phyloP scores from a whole-genome alignment of 2,888 invertebrate species.

The Stegana nigrithorax region DNA sequence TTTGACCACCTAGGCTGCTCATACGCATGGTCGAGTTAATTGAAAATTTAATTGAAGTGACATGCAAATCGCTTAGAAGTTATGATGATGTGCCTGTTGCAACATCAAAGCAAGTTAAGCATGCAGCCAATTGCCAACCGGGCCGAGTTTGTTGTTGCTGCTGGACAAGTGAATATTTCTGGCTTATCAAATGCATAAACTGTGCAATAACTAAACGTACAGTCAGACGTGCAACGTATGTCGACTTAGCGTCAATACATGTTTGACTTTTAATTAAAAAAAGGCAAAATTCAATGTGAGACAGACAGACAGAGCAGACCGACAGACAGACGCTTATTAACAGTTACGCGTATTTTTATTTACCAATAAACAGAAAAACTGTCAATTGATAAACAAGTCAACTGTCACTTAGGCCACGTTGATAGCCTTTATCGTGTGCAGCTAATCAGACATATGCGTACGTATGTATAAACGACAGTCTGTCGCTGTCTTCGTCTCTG shows the following conservation, averaged over 20 bases:
- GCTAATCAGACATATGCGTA: conserved; percentile 30
- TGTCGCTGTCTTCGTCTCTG: neutral
- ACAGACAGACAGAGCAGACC: too few relatives aligned
- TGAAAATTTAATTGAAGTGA: neutral
- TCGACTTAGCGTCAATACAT: too few relatives aligned
- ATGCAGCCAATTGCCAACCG: too few relatives aligned
- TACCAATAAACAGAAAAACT: conserved; percentile 34
- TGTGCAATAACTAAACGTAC: too few relatives aligned
- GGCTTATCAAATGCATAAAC: too few relatives aligned
- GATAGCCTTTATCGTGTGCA: conserved; percentile 50
- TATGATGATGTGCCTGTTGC: too few relatives aligned
- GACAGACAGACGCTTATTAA: conserved; percentile 56
- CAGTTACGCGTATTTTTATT: conserved; percentile 39
- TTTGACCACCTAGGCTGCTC: neutral
- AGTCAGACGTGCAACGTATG: too few relatives aligned
- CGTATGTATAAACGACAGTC: neutral
- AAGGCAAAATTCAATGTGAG: too few relatives aligned
- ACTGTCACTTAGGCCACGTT: conserved; percentile 58
- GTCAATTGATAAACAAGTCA: conserved; percentile 66
- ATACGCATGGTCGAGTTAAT: neutral
- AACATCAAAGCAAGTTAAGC: too few relatives aligned
- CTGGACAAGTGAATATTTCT: too few relatives aligned
- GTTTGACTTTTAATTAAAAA: conserved; percentile 55
- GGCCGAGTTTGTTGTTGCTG: too few relatives aligned
- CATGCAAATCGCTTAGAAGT: too few relatives aligned